A percentile compares a stretch with the other conserved stretches of the same genome.
These are phyloP conservation scores for Trichogramma pretiosum DNA, from an alignment of 1,140 invertebrate species.

Conservation along the genomic window DNA sequence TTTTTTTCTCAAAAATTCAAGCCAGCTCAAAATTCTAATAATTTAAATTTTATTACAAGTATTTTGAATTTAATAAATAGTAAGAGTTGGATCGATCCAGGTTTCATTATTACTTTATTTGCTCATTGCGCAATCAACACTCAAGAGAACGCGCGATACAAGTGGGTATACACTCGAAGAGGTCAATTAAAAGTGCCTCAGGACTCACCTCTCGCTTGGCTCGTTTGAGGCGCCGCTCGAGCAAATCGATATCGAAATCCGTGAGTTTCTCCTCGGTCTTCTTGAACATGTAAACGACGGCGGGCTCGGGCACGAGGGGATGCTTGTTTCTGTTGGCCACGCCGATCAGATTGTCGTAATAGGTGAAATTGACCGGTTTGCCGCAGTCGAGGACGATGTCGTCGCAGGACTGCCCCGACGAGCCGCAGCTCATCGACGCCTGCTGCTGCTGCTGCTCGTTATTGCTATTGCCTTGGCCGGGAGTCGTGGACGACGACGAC, in stretches of 20 bases:
- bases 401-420: slow-evolving; percentile 40
- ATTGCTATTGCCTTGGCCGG: slow-evolving; percentile 24
- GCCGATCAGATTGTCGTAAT: slow-evolving; percentile 78
- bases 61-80: no score
- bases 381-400: slow-evolving; percentile 73
- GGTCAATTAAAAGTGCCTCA: slow-evolving; percentile 13
- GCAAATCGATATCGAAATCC: slow-evolving; percentile 67
- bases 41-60: no score
- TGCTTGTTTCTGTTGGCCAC: slow-evolving; percentile 65
- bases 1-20: no score
- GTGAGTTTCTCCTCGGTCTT: slow-evolving; percentile 58
- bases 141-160: no score
- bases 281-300: slow-evolving; percentile 69
- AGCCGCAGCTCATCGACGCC: slow-evolving; percentile 28
- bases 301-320: slow-evolving; percentile 57
- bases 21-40: no score
- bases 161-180: no score
- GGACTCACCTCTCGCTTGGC: slow-evolving; percentile 61
- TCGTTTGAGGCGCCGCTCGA: slow-evolving; percentile 70
- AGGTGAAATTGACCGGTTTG: slow-evolving; percentile 77
- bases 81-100: no score
- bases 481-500: no score
- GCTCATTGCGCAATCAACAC: no score
- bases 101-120: no score
- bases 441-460: slow-evolving; percentile 28